Percentiles rank a stretch among this genome's conserved stretches.
These are phyloP conservation scores for Odontocerum albicorne DNA, from an alignment of 2,888 invertebrate species.

Conservation along the genomic window DNA sequence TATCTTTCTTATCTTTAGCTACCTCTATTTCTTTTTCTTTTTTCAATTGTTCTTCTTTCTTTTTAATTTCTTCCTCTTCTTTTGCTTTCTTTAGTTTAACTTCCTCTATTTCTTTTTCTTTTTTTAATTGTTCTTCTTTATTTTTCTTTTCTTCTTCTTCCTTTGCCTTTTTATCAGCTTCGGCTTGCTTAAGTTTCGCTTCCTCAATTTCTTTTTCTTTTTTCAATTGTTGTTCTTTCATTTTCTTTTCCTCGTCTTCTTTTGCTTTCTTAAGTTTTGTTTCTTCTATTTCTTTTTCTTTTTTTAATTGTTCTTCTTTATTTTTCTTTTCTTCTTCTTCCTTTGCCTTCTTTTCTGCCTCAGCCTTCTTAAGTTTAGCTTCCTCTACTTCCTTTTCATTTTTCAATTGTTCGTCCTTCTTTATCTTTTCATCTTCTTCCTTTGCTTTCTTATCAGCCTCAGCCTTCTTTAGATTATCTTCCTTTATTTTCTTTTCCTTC, in stretches of 20 bases:
- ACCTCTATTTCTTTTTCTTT: constrained; percentile 27
- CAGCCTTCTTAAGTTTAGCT: constrained; percentile 22
- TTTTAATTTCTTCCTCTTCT: too few relatives aligned
- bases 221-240: not conserved
- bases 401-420: not conserved
- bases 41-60: constrained; percentile 32
- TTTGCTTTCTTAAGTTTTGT: constrained; percentile 2
- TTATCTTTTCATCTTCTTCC: constrained; percentile 15
- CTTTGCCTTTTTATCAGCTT: too few relatives aligned
- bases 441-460: constrained; percentile 35
- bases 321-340: constrained; percentile 15
- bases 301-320: constrained; percentile 17
- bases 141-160: constrained; percentile 23
- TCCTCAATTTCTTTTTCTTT: constrained; percentile 10
- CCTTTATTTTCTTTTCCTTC: constrained; percentile 35
- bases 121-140: constrained; percentile 22
- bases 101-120: constrained; percentile 28
- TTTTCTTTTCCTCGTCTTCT: not conserved
- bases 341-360: constrained; percentile 15
- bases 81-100: constrained; percentile 33
- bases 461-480: constrained; percentile 34
- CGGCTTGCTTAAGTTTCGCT: constrained; percentile 15
- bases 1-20: constrained; percentile 25
- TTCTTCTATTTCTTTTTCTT: constrained; percentile 21
- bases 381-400: constrained; percentile 1